These are phyloP conservation scores for Psilopsiagon aurifrons DNA, from an alignment of 2,113 vertebrate genomes.

Conservation along the genomic window DNA sequence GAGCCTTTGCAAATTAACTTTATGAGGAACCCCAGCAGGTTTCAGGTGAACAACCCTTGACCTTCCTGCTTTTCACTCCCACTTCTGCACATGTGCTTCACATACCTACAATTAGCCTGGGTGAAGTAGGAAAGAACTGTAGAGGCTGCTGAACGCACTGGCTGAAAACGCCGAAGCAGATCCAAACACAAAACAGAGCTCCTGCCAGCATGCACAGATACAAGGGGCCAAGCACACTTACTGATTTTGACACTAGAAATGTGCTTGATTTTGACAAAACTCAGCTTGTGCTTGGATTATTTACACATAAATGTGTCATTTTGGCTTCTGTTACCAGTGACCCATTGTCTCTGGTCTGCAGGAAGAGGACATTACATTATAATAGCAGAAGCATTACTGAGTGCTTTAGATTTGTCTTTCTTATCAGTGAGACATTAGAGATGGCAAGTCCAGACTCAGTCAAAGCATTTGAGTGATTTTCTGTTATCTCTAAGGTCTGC, in stretches of 20 bases:
- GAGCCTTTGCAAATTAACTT: slow-evolving; percentile 42
- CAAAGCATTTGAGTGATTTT: background rate
- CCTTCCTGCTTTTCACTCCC: background rate
- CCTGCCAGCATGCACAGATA: background rate
- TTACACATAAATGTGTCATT: background rate
- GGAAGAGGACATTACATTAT: background rate
- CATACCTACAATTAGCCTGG: background rate
- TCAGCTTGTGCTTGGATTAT: background rate
- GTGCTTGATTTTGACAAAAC: background rate
- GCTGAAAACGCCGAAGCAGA: background rate
- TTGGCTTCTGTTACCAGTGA: background rate
- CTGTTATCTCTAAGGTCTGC: background rate
- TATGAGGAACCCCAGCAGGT: slow-evolving; percentile 3
- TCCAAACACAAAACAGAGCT: background rate
- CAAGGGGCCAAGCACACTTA: background rate
- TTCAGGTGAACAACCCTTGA: slow-evolving; percentile 39
- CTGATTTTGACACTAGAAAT: background rate
- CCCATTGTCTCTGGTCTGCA: background rate
- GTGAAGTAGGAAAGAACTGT: background rate
- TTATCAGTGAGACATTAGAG: background rate
- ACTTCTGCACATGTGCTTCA: slow-evolving; percentile 18
- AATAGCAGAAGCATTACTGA: background rate
- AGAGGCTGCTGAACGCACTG: background rate
- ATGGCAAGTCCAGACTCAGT: background rate
- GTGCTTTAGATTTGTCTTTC: background rate